Conservation (phyloP, 2,888 invertebrate genomes). For the Sarcophaga caerulescens region DNA sequence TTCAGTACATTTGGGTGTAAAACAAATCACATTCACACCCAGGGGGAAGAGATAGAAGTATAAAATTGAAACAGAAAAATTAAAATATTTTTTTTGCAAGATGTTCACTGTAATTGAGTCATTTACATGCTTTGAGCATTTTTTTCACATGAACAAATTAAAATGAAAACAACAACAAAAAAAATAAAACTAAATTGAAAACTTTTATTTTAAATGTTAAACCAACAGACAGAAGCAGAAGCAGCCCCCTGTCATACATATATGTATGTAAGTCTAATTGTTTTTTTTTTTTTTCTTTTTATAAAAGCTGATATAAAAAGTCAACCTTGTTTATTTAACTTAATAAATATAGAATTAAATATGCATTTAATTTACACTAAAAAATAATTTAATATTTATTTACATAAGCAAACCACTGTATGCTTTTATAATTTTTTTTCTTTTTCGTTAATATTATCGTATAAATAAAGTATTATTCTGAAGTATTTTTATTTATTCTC, state of each 20-base stretch:
- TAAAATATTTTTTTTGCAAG: constrained; percentile 31
- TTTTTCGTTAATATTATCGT: constrained; percentile 4
- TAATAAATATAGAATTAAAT: constrained; percentile 7
- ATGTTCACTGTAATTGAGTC: constrained; percentile 46
- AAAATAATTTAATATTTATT: neutral
- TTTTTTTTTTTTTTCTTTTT: neutral
- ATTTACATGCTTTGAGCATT: constrained; percentile 64
- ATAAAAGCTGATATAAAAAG: constrained; percentile 10
- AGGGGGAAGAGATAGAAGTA: neutral
- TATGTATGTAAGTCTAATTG: too few relatives aligned
- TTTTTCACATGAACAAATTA: constrained; percentile 14
- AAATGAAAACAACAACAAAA: too few relatives aligned
- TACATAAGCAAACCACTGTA: neutral
- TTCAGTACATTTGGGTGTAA: neutral
- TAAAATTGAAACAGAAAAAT: constrained; percentile 19
- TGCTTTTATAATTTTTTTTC: neutral
- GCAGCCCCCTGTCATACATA: neutral
- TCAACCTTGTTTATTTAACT: constrained; percentile 28
- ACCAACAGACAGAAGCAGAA: neutral
- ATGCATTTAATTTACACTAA: constrained; percentile 6
- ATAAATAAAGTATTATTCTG: constrained; percentile 2
- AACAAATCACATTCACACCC: neutral
- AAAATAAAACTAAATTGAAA: neutral
- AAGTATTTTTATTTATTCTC: too few relatives aligned
- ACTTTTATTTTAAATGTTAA: neutral